Base-by-base conservation (phyloP, 1,140 invertebrate species). In the Halesus radiatus region DNA sequence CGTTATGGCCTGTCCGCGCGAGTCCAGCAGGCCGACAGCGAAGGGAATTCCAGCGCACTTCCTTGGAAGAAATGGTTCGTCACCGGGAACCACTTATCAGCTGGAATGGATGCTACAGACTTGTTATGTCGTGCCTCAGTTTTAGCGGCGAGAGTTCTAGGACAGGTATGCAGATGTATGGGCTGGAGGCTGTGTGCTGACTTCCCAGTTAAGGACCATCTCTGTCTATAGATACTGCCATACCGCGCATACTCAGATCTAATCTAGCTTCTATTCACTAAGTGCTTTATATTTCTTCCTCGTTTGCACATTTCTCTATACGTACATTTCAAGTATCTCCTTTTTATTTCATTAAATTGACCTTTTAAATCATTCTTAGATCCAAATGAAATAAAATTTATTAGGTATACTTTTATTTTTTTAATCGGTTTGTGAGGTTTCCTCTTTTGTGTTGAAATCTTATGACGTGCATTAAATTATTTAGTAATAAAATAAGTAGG, bases 1-100 rank as follows among this genome's bases (percentile, higher is more conserved):
- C 82, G 82, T 83, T 83, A 82, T 75, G 81, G 78, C 78, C 73
- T 68, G 78, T 76, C 74, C 68, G 72, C 80, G 66, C 22, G 3
- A 22, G n/a, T 32, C 54, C 53, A 75, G 53, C 13, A 37, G n/a
- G 16, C 26, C 16, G 16, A 58, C n/a, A 45, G 23, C 53, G 53
- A 15, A 6, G n/a, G n/a, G 26, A 53, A 18, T 72, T 52, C 26
- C 18, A 26, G 18, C 16, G 3, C 26, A 66, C 62, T 66, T 29
- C 26, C 23, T 22, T 6, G 10, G 32, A 66, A 66, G 26, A 45
- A 29, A 3, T 37, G 32, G 16, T 4, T 10, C 62, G 15, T 29
- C 15, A 37, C 29, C 2, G n/a, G 29, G 62, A 32, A 18, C 23
- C 26, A 29, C 1, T 60, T 22, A 15, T 23, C 58, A 23, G 20